Conservation (phyloP, 1,140 invertebrate genomes). For the Protaetia brevitarsis region DNA sequence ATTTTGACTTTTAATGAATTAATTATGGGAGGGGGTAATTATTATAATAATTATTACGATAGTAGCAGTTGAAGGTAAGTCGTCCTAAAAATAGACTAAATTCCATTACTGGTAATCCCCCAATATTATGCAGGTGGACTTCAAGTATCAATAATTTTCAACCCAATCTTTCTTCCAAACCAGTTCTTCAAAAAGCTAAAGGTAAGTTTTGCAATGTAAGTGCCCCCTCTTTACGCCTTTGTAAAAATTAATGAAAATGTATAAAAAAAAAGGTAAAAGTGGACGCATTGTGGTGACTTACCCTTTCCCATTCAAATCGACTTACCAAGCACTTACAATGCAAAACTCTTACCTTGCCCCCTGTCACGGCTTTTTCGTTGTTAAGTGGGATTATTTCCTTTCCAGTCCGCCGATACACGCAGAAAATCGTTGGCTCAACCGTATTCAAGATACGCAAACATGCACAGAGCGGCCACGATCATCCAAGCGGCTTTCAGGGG, state of each 20-base stretch:
- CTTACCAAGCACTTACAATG: slow-evolving; percentile 46
- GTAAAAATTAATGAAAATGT: no score
- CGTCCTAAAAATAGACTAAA: no score
- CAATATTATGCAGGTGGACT: no score
- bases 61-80: no score
- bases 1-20: no score
- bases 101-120: no score
- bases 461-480: slow-evolving; percentile 27
- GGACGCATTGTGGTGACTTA: slow-evolving; percentile 16
- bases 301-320: neutral
- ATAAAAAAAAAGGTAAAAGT: slow-evolving; percentile 25
- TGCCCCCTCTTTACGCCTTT: slow-evolving; percentile 23
- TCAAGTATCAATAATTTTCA: no score
- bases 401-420: neutral
- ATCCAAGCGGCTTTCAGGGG: slow-evolving; percentile 33
- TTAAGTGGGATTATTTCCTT: neutral
- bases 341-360: slow-evolving; percentile 49
- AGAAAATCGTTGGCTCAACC: neutral
- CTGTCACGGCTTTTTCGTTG: neutral
- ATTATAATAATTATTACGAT: no score
- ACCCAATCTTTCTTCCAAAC: no score
- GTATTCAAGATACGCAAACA: slow-evolving; percentile 4
- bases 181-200: no score
- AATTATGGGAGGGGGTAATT: no score
- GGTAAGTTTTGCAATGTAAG: slow-evolving; percentile 36